Percentiles rank a stretch among this genome's conserved stretches.
These are phyloP conservation scores for Eudasyphora cyanicolor DNA, from an alignment of 2,888 invertebrate genomes.

Conservation along the genomic window DNA sequence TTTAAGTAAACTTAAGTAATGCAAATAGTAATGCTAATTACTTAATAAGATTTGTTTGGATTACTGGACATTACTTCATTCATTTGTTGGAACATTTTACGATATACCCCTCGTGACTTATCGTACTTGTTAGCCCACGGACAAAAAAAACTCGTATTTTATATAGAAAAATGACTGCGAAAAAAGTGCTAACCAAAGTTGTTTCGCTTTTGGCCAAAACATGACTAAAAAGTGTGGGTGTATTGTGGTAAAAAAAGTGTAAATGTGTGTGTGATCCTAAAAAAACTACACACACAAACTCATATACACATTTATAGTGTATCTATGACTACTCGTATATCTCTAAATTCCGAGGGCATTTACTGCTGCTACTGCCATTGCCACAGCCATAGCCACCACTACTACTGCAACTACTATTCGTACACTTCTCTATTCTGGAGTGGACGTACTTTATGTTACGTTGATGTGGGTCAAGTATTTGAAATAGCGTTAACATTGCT, in stretches of 20 bases:
- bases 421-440: conserved; percentile 31
- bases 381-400: not conserved
- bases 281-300: not conserved
- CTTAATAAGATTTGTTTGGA: no score
- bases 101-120: not conserved
- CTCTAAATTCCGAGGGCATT: conserved; percentile 54
- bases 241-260: not conserved
- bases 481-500: conserved; percentile 61
- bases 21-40: no score
- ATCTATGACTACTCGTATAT: conserved; percentile 22
- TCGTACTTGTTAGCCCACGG: not conserved
- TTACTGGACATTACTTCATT: no score
- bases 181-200: conserved; percentile 42
- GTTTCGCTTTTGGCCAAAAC: conserved; percentile 33
- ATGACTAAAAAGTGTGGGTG: conserved; percentile 9
- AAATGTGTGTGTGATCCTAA: not conserved
- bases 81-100: no score
- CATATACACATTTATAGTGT: conserved; percentile 34
- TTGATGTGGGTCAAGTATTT: conserved; percentile 65
- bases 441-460: conserved; percentile 57
- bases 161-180: not conserved
- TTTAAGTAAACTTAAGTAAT: no score
- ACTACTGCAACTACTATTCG: not conserved
- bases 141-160: not conserved
- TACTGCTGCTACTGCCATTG: conserved; percentile 28